Evolutionary conservation across 2,888 invertebrate genomes (phyloP), one percentile per base, ranked within the genome.

Genomic region (Yponomeuta cagnagella): DNA sequence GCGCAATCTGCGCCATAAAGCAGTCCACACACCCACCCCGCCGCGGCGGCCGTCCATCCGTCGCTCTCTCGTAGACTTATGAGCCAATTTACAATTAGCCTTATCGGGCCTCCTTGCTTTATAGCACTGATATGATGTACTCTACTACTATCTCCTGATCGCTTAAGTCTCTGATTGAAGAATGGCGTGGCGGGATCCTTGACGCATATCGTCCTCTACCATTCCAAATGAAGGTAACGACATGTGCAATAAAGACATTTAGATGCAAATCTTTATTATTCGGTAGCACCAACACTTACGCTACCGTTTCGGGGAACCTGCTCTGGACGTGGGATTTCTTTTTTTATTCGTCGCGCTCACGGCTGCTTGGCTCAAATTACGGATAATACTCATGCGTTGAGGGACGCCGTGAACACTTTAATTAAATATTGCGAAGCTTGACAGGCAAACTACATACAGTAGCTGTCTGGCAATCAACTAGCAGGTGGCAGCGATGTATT

Each of bases 1-100:
- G 43, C 12, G 77, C 78, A 80, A 82, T 84, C 72, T 72, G 79
- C 71, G 71, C 74, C 80, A 77, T 85, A 85, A 83, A 85, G 76
- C 76, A 76, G 79, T 77, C 75, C 75, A 75, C 58, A 69, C 76
- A 74, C 77, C 75, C 74, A 77, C 77, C 69, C 70, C 68, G 70
- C 63, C 64, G 71, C 63, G 23, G n/a, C 31, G 15, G 31, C 43
- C 66, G 58, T 10, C 30, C 67, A 12, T 52, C 70, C 66, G 70
- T 48, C 43, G 15, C 10, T 30, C 63, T 64, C 48, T n/a, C 37
- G 33, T 58, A 8, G 73, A 71, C 71, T 73, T 72, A 73, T 67
- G 58, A 74, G 74, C 72, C 72, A 70, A 73, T 72, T 74, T 73
- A 71, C 74, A 77, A 77, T 78, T 78, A 77, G 76, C 72, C 65